Percentiles rank a stretch among this genome's conserved stretches.
Evolutionary conservation across 2,797 vertebrate species (phyloP).

Genomic region (Phrynocephalus forsythii): DNA sequence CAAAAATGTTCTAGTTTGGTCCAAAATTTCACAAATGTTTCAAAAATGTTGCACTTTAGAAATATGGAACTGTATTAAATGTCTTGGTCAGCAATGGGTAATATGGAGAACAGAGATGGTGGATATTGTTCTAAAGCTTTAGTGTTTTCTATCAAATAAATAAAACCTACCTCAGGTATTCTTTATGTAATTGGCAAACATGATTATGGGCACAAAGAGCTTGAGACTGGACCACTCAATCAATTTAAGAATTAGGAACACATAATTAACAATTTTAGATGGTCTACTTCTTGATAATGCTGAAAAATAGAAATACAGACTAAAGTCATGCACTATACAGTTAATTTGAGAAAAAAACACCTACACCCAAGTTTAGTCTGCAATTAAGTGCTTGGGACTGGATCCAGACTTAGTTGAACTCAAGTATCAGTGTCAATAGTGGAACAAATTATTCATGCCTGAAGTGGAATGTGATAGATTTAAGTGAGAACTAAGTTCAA

Average conservation of each 20-base stretch:
- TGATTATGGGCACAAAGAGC: background rate
- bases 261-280: too few species aligned
- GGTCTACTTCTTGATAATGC: background rate
- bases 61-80: background rate
- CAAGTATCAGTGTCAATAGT: background rate
- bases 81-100: background rate
- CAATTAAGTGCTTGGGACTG: background rate
- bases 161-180: background rate
- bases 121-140: background rate
- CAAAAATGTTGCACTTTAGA: background rate
- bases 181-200: background rate
- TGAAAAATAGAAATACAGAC: constrained; percentile 2
- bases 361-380: background rate
- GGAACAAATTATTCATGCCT: background rate
- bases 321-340: background rate
- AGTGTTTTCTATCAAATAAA: background rate
- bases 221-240: background rate
- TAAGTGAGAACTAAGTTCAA: background rate
- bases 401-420: background rate
- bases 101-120: background rate
- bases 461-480: background rate
- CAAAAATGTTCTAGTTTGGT: background rate
- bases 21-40: background rate
- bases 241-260: too few species aligned
- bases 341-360: background rate